Conservation (phyloP, 1,140 invertebrate species). For the Tetragonula clypearis region DNA sequence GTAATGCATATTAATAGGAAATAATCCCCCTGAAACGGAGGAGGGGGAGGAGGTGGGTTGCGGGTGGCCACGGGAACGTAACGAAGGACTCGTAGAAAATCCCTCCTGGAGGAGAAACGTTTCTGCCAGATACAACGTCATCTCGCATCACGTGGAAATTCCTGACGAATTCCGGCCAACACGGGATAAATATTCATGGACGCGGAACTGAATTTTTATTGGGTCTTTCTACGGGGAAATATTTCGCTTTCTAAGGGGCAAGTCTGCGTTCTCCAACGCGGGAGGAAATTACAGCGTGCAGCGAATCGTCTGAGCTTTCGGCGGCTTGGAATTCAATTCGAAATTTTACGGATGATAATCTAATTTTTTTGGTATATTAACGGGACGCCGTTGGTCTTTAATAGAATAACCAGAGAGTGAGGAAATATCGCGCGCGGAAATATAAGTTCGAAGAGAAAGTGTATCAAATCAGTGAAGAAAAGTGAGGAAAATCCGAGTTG, state of each 20-base stretch:
- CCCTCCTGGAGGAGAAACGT: constrained; percentile 44
- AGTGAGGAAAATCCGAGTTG: not conserved
- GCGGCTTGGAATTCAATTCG: not conserved
- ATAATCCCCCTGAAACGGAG: constrained; percentile 52
- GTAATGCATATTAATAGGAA: constrained; percentile 70
- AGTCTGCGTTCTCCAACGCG: not conserved
- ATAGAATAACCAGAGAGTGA: not conserved
- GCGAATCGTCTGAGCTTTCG: not conserved
- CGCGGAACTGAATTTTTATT: constrained; percentile 34
- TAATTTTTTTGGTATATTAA: not conserved
- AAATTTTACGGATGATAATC: not conserved
- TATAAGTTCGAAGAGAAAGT: not conserved
- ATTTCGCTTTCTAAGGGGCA: not conserved
- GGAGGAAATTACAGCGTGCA: not conserved
- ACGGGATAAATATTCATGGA: constrained; percentile 78
- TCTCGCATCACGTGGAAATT: constrained; percentile 74
- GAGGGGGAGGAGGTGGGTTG: not conserved
- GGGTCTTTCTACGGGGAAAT: not conserved
- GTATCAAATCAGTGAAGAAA: not conserved
- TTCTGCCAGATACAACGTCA: constrained; percentile 60
- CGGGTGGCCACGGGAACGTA: constrained; percentile 41
- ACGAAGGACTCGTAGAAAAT: constrained; percentile 52
- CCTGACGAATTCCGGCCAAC: constrained; percentile 73
- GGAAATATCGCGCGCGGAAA: not conserved
- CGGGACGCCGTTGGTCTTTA: not conserved